Evolutionary conservation across 2,888 invertebrate genomes (phyloP).

Genomic region (Megaustenia siamemsis): DNA sequence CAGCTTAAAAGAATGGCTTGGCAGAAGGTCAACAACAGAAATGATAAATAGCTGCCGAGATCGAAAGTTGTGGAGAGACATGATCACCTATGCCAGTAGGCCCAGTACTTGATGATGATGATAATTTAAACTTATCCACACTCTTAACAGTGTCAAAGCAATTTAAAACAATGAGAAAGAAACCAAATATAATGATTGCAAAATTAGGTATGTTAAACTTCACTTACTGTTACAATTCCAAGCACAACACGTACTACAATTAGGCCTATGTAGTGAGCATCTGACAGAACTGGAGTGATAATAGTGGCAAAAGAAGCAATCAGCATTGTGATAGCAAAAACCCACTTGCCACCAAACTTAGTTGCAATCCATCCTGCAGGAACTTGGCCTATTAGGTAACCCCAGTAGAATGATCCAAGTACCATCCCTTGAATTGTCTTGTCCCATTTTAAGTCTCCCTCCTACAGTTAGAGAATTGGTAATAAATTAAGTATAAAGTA

Average conservation of each 20-base stretch:
- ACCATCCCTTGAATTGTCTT: constrained; percentile 70
- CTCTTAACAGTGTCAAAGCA: neutral
- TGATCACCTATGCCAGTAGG: too few relatives aligned
- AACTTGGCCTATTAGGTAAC: constrained; percentile 73
- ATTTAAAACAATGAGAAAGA: neutral
- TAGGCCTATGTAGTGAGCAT: constrained; percentile 64
- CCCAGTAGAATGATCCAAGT: constrained; percentile 76
- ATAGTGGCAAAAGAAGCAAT: constrained; percentile 68
- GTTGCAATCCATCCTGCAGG: constrained; percentile 76
- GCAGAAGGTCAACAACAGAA: too few relatives aligned
- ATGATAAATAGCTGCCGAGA: too few relatives aligned
- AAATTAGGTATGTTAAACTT: neutral
- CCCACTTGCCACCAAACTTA: constrained; percentile 73
- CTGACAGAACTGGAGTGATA: constrained; percentile 73
- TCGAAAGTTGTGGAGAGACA: too few relatives aligned
- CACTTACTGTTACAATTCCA: constrained; percentile 71
- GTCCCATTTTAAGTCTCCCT: constrained; percentile 71
- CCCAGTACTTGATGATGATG: too few relatives aligned
- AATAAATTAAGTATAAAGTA: neutral
- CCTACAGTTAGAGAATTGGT: constrained; percentile 57
- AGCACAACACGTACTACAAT: constrained; percentile 68
- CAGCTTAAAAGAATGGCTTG: too few relatives aligned
- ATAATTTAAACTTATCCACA: too few relatives aligned
- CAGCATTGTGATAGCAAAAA: constrained; percentile 72
- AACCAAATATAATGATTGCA: neutral